A percentile compares a stretch with the other conserved stretches of the same genome.
phyloP scores from a whole-genome alignment of 2,888 invertebrate species.

The Eumerus sabulonum region DNA sequence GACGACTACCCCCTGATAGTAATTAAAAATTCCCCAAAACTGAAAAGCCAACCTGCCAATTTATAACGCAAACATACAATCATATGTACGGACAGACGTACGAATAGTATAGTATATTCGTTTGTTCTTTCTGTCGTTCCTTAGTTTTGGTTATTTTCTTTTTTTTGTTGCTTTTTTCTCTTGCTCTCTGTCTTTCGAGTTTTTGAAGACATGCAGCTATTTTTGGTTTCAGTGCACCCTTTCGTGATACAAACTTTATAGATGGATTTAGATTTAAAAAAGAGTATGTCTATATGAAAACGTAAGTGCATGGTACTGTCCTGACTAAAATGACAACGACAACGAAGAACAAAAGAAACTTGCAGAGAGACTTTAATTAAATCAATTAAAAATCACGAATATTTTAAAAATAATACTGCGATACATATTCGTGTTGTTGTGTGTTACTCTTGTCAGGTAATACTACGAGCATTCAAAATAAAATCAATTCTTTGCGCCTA shows the following conservation, averaged over 20 bases:
- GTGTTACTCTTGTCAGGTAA: constrained; percentile 17
- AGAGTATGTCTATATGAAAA: constrained; percentile 9
- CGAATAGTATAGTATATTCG: constrained; percentile 17
- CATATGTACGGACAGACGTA: constrained; percentile 16
- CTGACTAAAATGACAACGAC: constrained; percentile 3
- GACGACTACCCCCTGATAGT: constrained; percentile 18
- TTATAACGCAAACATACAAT: constrained; percentile 40
- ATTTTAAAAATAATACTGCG: not conserved
- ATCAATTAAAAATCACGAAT: constrained; percentile 64
- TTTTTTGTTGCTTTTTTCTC: not conserved
- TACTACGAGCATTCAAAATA: constrained; percentile 29
- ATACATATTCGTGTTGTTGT: constrained; percentile 18
- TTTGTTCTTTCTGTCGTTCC: constrained; percentile 55
- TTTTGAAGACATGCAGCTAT: constrained; percentile 55
- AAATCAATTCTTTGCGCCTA: constrained; percentile 56
- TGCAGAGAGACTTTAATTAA: constrained; percentile 62
- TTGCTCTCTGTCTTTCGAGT: not conserved
- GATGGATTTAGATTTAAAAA: constrained; percentile 57
- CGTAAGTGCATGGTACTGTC: too few relatives aligned
- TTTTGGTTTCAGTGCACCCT: constrained; percentile 48
- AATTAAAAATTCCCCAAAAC: constrained; percentile 55
- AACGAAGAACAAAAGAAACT: constrained; percentile 45
- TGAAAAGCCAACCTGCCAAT: constrained; percentile 59
- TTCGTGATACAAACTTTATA: constrained; percentile 56
- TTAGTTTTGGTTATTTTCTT: constrained; percentile 12